Percentiles rank a stretch among this genome's conserved stretches.
Conservation (phyloP, 2,888 invertebrate species). For the Pseudeuparius sepicola region DNA sequence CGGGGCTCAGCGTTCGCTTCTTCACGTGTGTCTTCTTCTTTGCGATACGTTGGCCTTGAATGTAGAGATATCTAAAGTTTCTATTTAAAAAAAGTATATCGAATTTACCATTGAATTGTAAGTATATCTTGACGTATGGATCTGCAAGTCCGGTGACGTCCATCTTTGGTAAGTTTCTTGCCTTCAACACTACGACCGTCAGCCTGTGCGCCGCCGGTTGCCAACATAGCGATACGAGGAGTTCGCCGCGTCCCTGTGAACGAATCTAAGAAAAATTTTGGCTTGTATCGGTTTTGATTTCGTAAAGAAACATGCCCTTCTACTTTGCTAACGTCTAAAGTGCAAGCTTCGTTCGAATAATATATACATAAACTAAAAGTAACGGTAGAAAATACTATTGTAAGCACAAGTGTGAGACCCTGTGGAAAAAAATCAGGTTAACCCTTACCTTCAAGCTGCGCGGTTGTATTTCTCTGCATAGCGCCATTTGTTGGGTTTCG, state of each 20-base stretch:
- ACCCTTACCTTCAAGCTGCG: constrained; percentile 75
- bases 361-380: no score
- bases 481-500: constrained; percentile 67
- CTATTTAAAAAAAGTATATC: no score
- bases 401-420: no score
- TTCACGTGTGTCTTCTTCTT: constrained; percentile 99
- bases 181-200: constrained; percentile 94
- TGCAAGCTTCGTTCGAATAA: no score
- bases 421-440: constrained; percentile 11
- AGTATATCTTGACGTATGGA: constrained; percentile 95
- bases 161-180: constrained; percentile 95
- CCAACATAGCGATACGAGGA: constrained; percentile 94
- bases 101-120: constrained; percentile 90
- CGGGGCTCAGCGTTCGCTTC: constrained; percentile 94
- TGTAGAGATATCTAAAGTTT: constrained; percentile 5
- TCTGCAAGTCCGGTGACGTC: constrained; percentile 95
- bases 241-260: constrained; percentile 87
- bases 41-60: constrained; percentile 95
- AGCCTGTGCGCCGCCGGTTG: constrained; percentile 93
- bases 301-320: no score
- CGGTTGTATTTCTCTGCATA: constrained; percentile 84
- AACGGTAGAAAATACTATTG: no score
- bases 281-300: not conserved
- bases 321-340: no score
- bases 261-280: constrained; percentile 56